Evolutionary conservation across 2,113 vertebrate species (phyloP).

Genomic region (Parus major): DNA sequence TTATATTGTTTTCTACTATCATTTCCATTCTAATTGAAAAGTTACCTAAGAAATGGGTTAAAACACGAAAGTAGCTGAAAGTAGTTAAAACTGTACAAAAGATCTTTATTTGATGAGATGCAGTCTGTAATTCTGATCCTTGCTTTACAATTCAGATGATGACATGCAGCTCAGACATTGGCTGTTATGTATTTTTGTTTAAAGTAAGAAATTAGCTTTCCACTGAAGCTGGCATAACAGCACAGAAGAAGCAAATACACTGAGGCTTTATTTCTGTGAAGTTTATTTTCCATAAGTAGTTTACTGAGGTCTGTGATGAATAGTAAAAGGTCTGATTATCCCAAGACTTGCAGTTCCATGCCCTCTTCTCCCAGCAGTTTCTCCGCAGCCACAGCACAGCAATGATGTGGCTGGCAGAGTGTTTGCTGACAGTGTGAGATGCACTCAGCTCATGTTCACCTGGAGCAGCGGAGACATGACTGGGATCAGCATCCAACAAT

Average conservation of each 20-base stretch:
- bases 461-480: not conserved
- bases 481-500: conserved; percentile 31
- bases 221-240: not conserved
- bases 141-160: not conserved
- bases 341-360: not conserved
- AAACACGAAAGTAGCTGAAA: not conserved
- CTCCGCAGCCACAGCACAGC: not conserved
- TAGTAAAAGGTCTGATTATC: conserved; percentile 63
- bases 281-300: not conserved
- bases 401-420: conserved; percentile 10
- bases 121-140: not conserved
- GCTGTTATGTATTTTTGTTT: not conserved
- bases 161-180: not conserved
- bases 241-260: not conserved
- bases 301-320: conserved; percentile 58
- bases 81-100: not conserved
- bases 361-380: conserved; percentile 44
- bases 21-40: not conserved
- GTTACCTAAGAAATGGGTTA: not conserved
- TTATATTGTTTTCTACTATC: not conserved
- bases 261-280: not conserved
- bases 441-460: not conserved
- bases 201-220: not conserved
- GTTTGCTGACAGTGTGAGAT: conserved; percentile 49
- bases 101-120: not conserved